Evolutionary conservation across 2,113 vertebrate genomes (phyloP), one percentile per base, ranked within the genome.

Genomic region (Oreochromis tanganicae): DNA sequence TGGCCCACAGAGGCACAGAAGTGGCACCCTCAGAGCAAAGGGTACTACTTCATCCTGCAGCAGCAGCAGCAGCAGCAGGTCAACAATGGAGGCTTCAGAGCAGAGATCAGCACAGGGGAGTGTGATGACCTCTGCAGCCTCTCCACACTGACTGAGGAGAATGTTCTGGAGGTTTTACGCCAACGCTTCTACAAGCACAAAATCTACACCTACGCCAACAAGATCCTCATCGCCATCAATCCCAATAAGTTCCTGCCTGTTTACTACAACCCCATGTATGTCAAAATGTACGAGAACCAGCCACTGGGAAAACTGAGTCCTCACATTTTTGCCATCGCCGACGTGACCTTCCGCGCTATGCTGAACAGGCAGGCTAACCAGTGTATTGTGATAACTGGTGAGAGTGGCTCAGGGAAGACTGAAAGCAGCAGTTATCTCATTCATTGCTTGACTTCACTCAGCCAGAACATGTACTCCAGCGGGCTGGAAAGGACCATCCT

Each of bases 261-360:
- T 90, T 99, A 99, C 94, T 99, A 99, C 95, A 99, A 99, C 90
- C 98, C 98, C 75, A 99, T 98, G 86, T 98, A 98, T 4, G 97
- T 99, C 91, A 98, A 98, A 95, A 97, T 97, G 96, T 99, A 99
- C 2, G 97, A 99, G 94, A 98, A 98, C 82, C 98, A 98, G 92
- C 97, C 97, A 3, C 97, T 99, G 41, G 98, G 98, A 7, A 97
- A 97, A 89, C 43, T 99, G 55, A 97, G 97, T 86, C 98, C 98
- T 4, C 98, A 99, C 17, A 97, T 99, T 85, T 99, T 99, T 4
- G 98, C 98, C 3, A 96, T 99, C 14, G 98, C 98, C 0, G 97
- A 98, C 1, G 97, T 96, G 84, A 97, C 98, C 50, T 99, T 97
- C 93, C 96, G 96, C 2, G 90, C 98, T 19, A 99, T 99, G 98